These are phyloP conservation scores for Pantherophis guttatus DNA, from an alignment of 2,113 vertebrate genomes.

Conservation along the genomic window DNA sequence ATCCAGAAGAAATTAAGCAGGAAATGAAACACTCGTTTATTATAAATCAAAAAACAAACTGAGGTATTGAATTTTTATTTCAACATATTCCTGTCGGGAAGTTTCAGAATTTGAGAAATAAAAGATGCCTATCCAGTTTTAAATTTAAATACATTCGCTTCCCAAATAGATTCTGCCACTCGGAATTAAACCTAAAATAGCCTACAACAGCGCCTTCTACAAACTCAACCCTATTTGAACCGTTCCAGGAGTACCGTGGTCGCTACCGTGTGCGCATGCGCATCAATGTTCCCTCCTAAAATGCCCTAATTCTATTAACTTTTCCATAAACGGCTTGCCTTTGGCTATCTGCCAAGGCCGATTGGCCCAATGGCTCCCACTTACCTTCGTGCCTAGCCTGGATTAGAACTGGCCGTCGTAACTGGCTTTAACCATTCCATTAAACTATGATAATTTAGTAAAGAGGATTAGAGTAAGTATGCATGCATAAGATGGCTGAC, in stretches of 20 bases:
- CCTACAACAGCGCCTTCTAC: neutral
- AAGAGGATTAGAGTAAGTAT: neutral
- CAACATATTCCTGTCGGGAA: neutral
- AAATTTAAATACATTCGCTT: neutral
- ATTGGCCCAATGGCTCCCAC: neutral
- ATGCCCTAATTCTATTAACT: neutral
- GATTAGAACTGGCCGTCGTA: neutral
- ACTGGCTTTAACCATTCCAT: neutral
- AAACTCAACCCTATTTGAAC: neutral
- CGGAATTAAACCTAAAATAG: neutral
- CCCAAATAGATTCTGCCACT: neutral
- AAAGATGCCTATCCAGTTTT: neutral
- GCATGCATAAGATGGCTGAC: neutral
- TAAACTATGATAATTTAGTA: neutral
- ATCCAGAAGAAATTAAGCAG: neutral
- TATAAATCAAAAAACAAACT: neutral
- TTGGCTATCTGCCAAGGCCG: rapidly evolving
- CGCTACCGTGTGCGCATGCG: neutral
- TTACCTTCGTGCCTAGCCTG: neutral
- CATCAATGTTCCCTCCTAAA: neutral
- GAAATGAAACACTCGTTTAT: neutral
- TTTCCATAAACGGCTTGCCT: neutral
- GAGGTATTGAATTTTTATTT: neutral
- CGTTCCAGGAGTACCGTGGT: rapidly evolving
- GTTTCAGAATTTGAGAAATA: neutral